Base-by-base conservation (phyloP, 2,888 invertebrate species). In the Rhimphoctona megacephalus region DNA sequence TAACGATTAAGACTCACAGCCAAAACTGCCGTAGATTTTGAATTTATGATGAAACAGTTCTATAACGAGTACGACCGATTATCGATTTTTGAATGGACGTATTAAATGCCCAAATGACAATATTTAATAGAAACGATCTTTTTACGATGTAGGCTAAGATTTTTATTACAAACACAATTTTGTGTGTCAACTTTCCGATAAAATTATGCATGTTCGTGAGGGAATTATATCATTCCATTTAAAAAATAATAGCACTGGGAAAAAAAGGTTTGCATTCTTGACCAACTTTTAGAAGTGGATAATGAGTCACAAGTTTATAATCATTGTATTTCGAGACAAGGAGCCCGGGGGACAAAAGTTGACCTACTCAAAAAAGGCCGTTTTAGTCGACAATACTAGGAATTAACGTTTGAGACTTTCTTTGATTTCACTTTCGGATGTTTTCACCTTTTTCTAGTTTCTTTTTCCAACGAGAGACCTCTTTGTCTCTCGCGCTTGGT, bases 231-330 rank as follows among this genome's bases (percentile, higher is more conserved):
- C 8, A 19, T 57, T 74, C 39, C 8, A n/a, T 36, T 9, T 2
- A 46, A 46, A 25, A 49, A 17, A 25, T 69, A 25, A 57, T 57
- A 61, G 61, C 70, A 30, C 17, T 19, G 0, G 30, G 2, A 30
- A 3, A 46, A 39, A 61, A 30, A 25, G 19, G 33, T 46, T 49
- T 61, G 49, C 36, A 57, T 33, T 46, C 36, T 77, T 36, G 66
- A 81, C 57, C 46, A 66, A 25, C 73, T 69, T 67, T 22, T 61
- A 61, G 36, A 57, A n/a, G 72, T n/a, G 81, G 67, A 81, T 73
- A 78, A 85, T 74, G 30, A 78, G 54, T 54, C 46, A 2, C 39
- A 54, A 61, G 54, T 39, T 30, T 9, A 54, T 78, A 80, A 80
- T 80, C 25, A 70, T 57, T 33, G 69, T 1, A 43, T 43, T 22